Evolutionary conservation across 2,888 invertebrate genomes (phyloP).

Genomic region (Drosophila bunnanda): DNA sequence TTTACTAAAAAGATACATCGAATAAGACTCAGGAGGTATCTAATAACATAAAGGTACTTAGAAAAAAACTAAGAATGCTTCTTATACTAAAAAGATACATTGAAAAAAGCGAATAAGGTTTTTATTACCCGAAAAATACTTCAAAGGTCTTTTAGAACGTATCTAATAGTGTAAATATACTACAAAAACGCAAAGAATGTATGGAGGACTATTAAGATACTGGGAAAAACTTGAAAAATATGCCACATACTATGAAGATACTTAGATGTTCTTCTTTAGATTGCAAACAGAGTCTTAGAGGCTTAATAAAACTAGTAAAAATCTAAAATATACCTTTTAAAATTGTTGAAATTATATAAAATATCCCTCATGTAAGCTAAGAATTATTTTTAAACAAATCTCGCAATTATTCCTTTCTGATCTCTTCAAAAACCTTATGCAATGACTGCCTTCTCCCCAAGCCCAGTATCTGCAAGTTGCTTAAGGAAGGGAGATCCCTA

Average conservation of each 20-base stretch:
- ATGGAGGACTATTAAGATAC: too few relatives aligned
- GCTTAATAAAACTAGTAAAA: background rate
- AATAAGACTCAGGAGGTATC: too few relatives aligned
- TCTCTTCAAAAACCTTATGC: background rate
- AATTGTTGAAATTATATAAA: too few relatives aligned
- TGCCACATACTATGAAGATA: background rate
- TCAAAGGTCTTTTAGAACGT: background rate
- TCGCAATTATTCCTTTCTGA: background rate
- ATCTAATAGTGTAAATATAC: too few relatives aligned
- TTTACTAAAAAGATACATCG: too few relatives aligned
- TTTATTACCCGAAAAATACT: background rate
- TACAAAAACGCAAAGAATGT: too few relatives aligned
- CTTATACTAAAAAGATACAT: background rate
- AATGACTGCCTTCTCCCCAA: background rate
- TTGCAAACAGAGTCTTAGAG: background rate
- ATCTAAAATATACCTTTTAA: background rate
- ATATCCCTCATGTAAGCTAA: too few relatives aligned
- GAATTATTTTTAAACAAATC: too few relatives aligned
- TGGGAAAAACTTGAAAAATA: too few relatives aligned
- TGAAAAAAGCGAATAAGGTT: fast-evolving
- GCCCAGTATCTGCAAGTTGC: background rate
- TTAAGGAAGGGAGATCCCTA: background rate
- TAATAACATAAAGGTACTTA: background rate
- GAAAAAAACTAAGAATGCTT: background rate
- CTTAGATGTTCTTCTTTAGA: background rate